These are phyloP conservation scores for Sylvia borin DNA, from an alignment of 2,797 vertebrate genomes.

Conservation along the genomic window DNA sequence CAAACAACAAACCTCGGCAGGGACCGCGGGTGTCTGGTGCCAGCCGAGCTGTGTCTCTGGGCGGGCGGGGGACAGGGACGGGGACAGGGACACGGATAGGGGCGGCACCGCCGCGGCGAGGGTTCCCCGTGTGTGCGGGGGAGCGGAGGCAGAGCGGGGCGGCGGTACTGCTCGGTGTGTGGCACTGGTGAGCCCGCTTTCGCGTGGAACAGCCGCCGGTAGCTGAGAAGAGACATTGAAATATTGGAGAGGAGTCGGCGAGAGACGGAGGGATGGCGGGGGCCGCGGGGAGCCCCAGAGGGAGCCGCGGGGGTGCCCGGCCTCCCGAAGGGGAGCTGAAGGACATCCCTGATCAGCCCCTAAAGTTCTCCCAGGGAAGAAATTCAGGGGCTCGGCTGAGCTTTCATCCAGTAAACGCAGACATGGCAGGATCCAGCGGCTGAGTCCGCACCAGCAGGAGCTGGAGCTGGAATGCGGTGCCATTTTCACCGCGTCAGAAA, in stretches of 20 bases:
- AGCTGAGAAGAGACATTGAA: neutral
- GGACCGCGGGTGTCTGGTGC: neutral
- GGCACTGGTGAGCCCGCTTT: slow-evolving; percentile 51
- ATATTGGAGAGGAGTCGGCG: neutral
- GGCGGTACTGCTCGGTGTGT: slow-evolving; percentile 40
- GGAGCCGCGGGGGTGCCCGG: neutral
- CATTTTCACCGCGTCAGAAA: slow-evolving; percentile 33
- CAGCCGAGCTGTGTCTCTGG: neutral
- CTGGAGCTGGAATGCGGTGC: slow-evolving; percentile 12
- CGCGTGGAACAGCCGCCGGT: neutral
- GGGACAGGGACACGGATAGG: neutral
- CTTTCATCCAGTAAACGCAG: neutral
- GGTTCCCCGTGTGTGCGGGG: neutral
- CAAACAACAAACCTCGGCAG: neutral
- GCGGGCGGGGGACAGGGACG: neutral
- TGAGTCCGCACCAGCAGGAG: slow-evolving; percentile 6
- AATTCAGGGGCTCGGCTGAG: neutral
- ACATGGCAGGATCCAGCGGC: neutral
- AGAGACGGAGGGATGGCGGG: neutral
- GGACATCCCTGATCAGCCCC: neutral
- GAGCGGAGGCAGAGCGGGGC: neutral
- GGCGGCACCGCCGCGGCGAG: neutral
- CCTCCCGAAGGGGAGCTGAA: neutral
- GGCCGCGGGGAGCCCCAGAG: neutral
- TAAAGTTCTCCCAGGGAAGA: neutral